Evolutionary conservation across 2,888 invertebrate species (phyloP), one percentile per base, ranked within the genome.

Genomic region (Thereva nobilitata): DNA sequence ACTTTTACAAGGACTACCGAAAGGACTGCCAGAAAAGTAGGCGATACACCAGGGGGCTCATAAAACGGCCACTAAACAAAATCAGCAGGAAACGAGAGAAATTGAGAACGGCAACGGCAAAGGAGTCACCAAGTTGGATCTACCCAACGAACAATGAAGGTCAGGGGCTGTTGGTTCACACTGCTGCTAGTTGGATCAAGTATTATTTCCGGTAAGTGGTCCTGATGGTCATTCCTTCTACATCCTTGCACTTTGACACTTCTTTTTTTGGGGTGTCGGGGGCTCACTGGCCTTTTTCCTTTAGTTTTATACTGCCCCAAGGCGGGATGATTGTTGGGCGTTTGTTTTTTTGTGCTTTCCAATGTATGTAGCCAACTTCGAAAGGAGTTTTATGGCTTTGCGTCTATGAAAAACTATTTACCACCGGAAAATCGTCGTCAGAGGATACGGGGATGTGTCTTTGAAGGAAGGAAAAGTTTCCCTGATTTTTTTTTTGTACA

Each of bases 171-270:
- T 71, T 76, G 76, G 75, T 73, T 76, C 71, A 75, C 73, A 73
- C 71, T 76, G 73, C 73, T 75, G 72, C 72, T 76, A 73, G 74
- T 76, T 71, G 75, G 75, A 72, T 73, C 74, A 71, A 74, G 73
- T 73, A 72, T 75, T 74, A 74, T 76, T 73, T 73, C 73, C 71
- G 76, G 76, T 76, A 73, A 76, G 76, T 75, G 71, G 59, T 8
- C 40, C 42, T 49, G n/a, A 47, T 41, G 55, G 57, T 52, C 61
- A 38, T 65, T 47, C 52, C 34, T 44, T 66, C 49, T 23, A 42
- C 59, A 42, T 35, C 55, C 57, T 65, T 56, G 6, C 45, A 47
- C 45, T 53, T 9, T 41, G 42, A 52, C 42, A 50, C 56, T 45
- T 64, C 54, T 47, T 65, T 40, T 56, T 47, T 41, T 23, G 63